Evolutionary conservation across 2,888 invertebrate genomes (phyloP).

Genomic region (Meganola albula): DNA sequence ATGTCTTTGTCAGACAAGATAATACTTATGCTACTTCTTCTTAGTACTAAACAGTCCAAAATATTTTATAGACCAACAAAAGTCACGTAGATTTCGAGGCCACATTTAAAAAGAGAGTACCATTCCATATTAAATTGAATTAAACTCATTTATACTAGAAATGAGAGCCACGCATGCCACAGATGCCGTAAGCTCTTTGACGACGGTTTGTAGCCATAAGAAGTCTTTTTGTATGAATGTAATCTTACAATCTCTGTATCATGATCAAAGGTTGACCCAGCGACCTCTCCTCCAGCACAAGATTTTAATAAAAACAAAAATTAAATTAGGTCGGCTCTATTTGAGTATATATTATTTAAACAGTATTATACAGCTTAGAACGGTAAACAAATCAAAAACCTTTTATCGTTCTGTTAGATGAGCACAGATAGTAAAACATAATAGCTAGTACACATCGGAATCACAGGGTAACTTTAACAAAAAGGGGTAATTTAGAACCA

Average conservation of each 20-base stretch:
- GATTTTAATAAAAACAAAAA: background rate
- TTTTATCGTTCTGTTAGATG: slow-evolving; percentile 15
- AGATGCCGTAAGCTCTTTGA: background rate
- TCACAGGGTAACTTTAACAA: slow-evolving; percentile 31
- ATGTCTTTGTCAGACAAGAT: no score
- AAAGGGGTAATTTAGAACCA: slow-evolving; percentile 28
- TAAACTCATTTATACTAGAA: slow-evolving; percentile 9
- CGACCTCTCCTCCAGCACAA: background rate
- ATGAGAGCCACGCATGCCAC: background rate
- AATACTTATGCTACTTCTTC: no score
- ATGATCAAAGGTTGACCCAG: background rate
- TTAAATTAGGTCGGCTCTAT: no score
- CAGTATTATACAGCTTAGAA: slow-evolving; percentile 11
- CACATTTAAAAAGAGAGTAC: background rate
- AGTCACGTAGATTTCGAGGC: background rate
- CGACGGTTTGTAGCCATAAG: background rate
- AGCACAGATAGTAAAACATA: slow-evolving; percentile 27
- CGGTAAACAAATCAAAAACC: slow-evolving; percentile 16
- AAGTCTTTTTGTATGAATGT: slow-evolving; percentile 1
- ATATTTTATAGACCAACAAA: no score
- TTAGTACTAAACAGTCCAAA: no score
- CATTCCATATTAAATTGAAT: slow-evolving; percentile 1
- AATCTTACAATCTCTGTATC: slow-evolving; percentile 3
- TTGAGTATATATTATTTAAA: no score
- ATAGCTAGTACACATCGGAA: slow-evolving; percentile 31